Evolutionary conservation across 2,113 vertebrate genomes (phyloP).

Genomic region (Procavia capensis): DNA sequence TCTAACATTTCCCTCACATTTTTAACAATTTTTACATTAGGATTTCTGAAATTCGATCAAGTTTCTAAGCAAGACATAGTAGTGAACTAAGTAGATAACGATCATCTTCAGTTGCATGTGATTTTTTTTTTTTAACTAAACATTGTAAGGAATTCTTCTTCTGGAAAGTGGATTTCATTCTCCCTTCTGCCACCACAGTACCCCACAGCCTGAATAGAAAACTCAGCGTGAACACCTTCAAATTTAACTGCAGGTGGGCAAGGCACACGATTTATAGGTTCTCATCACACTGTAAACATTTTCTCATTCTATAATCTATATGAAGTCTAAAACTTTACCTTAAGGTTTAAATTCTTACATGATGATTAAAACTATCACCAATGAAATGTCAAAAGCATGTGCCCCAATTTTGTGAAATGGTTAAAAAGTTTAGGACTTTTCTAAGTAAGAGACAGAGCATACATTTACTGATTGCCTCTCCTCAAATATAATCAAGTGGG

Average conservation of each 20-base stretch:
- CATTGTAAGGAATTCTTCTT: conserved; percentile 49
- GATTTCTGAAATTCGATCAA: conserved; percentile 43
- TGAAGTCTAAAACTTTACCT: conserved; percentile 49
- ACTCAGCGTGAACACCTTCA: background rate
- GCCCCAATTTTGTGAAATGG: background rate
- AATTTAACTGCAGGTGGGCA: conserved; percentile 54
- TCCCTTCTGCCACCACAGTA: background rate
- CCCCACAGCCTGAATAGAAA: background rate
- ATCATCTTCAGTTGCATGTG: background rate
- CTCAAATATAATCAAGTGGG: background rate
- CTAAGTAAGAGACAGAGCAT: conserved; percentile 6
- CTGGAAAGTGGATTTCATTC: conserved; percentile 34
- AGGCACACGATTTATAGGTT: background rate
- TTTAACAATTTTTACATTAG: conserved; percentile 53
- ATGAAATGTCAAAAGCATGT: background rate
- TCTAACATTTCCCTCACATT: conserved; percentile 18
- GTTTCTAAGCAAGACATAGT: conserved; percentile 27
- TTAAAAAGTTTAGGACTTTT: background rate
- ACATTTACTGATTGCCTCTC: background rate
- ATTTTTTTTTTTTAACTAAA: conserved; percentile 35
- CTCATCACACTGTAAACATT: conserved; percentile 34
- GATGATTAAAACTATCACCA: conserved; percentile 32
- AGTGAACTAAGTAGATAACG: conserved; percentile 19
- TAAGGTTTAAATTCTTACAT: conserved; percentile 27
- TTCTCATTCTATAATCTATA: conserved; percentile 28